Evolutionary conservation across 2,888 invertebrate species (phyloP).

Genomic region (Sphaeridia pumilis): DNA sequence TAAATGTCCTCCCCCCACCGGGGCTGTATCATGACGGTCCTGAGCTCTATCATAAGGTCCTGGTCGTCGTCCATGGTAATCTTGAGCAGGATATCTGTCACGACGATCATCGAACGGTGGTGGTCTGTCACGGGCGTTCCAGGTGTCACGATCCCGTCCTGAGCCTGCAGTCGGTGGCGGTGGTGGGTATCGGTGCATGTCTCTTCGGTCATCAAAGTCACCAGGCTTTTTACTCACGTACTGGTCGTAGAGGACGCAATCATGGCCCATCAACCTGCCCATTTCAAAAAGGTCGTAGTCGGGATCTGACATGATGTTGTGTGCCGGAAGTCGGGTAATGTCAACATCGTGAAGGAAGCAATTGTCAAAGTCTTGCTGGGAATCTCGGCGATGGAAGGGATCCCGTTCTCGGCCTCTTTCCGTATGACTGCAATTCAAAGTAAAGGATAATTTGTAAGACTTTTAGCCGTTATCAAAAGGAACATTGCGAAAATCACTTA

Average conservation of each 20-base stretch:
- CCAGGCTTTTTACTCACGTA: slow-evolving; percentile 13
- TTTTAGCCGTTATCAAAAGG: too few relatives aligned
- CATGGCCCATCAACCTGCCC: slow-evolving; percentile 29
- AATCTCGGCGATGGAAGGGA: slow-evolving; percentile 20
- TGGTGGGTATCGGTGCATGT: not conserved
- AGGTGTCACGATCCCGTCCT: slow-evolving; percentile 1
- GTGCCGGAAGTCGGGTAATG: slow-evolving; percentile 21
- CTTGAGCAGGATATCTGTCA: not conserved
- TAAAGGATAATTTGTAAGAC: not conserved
- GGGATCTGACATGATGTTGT: slow-evolving; percentile 25
- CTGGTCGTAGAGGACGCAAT: slow-evolving; percentile 27
- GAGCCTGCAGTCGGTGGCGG: not conserved
- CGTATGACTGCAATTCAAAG: slow-evolving; percentile 23
- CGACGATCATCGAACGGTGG: not conserved
- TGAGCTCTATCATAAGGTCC: slow-evolving; percentile 7
- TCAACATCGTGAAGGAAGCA: slow-evolving; percentile 30
- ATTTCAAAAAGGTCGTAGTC: slow-evolving; percentile 33
- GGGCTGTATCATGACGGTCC: slow-evolving; percentile 6
- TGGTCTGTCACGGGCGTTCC: slow-evolving; percentile 1
- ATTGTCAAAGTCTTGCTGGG: slow-evolving; percentile 11
- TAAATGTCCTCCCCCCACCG: not conserved
- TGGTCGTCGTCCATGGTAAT: slow-evolving; percentile 11
- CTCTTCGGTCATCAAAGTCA: not conserved
- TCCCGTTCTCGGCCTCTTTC: slow-evolving; percentile 26
- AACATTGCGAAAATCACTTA: too few relatives aligned